phyloP scores from a whole-genome alignment of 2,888 invertebrate genomes.

The Drosophila putrida region DNA sequence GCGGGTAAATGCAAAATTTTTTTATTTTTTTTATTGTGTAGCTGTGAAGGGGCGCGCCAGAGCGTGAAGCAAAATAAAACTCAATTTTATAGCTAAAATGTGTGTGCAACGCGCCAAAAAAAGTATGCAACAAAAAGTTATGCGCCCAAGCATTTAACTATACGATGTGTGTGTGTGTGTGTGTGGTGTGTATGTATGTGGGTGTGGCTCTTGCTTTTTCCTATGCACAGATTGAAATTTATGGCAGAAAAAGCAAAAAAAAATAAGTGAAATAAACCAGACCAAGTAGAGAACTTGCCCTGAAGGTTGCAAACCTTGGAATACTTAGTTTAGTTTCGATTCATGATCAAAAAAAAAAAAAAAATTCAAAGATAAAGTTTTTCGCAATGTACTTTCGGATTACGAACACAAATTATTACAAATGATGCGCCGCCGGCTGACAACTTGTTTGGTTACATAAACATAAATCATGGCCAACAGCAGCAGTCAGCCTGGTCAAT shows the following conservation, averaged over 20 bases:
- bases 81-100: constrained; percentile 70
- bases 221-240: constrained; percentile 69
- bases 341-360: constrained; percentile 29
- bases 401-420: constrained; percentile 75
- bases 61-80: constrained; percentile 65
- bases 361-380: constrained; percentile 23
- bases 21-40: constrained; percentile 40
- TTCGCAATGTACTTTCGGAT: constrained; percentile 44
- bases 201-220: constrained; percentile 26
- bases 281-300: constrained; percentile 7
- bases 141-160: constrained; percentile 56
- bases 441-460: constrained; percentile 46
- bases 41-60: constrained; percentile 57
- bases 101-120: constrained; percentile 51
- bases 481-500: neutral
- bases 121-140: constrained; percentile 67
- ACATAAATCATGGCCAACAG: constrained; percentile 67
- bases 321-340: constrained; percentile 22
- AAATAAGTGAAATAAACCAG: neutral
- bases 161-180: constrained; percentile 13
- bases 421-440: constrained; percentile 70
- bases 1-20: constrained; percentile 34
- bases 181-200: constrained; percentile 11
- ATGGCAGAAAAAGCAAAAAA: constrained; percentile 48
- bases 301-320: constrained; percentile 20